Base-by-base conservation (phyloP, 2,888 invertebrate genomes). In the Galeruca laticollis region DNA sequence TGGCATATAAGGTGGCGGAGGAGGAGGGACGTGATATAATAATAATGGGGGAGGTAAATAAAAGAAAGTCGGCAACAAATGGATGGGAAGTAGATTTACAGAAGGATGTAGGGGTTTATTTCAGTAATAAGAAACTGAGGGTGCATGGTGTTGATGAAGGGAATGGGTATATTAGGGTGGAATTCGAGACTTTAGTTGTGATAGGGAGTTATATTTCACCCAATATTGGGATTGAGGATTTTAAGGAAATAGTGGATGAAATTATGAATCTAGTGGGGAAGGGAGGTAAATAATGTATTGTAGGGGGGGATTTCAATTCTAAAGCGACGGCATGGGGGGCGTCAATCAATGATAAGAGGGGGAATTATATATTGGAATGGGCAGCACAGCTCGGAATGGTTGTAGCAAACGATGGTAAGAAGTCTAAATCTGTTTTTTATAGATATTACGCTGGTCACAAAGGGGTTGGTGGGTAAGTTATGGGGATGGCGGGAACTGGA, bases 401-500 rank as follows among this genome's bases (percentile, higher is more conserved):
- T n/a, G 5, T 47, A 11, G 47, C 3, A n/a, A 47, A 47, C 5
- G 47, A 47, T 11, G 47, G 47, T n/a, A 47, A 11, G 1, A 47
- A n/a, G 47, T 4, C 47, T 11, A 47, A 11, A 47, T 47, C 3
- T 47, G n/a, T 47, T 18, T n/a, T 47, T 62, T 15, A 62, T 62
- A 31, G 62, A 62, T 35, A 20, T 62, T 13, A 62, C 62, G n/a
- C 26, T 20, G 1, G 37, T 31, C 13, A 64, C 64, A 3, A n/a
- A 11, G 40, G 18, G 18, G n/a, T 9, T 56, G 1, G 40, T 56
- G 8, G 20, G 43, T 4, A 2, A 13, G 13, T 15, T 64, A 0
- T 13, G n/a, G 11, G 43, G n/a, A 11, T 56, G 43, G 64, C 15
- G 40, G 11, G 43, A 56, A 6, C 5, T 37, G 43, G 35, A 13